Evolutionary conservation across 2,797 vertebrate genomes (phyloP).

Genomic region (Craterocephalus amniculus): DNA sequence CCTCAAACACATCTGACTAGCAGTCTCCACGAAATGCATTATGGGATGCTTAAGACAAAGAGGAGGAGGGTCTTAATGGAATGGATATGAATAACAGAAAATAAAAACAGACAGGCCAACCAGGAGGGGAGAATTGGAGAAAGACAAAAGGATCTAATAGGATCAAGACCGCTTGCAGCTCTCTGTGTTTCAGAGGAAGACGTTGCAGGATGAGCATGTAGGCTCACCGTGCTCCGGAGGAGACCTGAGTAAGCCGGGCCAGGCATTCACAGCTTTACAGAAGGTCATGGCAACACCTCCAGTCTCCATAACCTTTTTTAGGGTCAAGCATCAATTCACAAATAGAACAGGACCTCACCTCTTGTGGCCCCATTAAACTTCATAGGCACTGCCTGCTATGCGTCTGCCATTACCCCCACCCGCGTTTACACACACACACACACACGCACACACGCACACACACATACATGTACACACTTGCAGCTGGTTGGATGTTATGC

Average conservation of each 20-base stretch:
- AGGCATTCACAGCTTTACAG: constrained; percentile 37
- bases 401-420: constrained; percentile 41
- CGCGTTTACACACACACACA: constrained; percentile 27
- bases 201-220: constrained; percentile 38
- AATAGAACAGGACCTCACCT: constrained; percentile 67
- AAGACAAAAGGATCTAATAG: constrained; percentile 75
- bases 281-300: constrained; percentile 66
- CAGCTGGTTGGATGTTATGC: constrained; percentile 13
- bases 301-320: constrained; percentile 60
- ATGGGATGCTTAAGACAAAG: constrained; percentile 61
- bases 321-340: constrained; percentile 62
- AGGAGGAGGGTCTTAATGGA: constrained; percentile 56
- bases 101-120: constrained; percentile 72
- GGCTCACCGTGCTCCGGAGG: constrained; percentile 46
- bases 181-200: constrained; percentile 68
- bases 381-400: constrained; percentile 37
- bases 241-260: constrained; percentile 25
- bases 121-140: constrained; percentile 59
- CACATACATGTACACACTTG: constrained; percentile 8
- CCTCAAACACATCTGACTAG: constrained; percentile 73
- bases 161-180: constrained; percentile 71
- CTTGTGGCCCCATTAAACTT: constrained; percentile 63
- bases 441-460: constrained; percentile 17
- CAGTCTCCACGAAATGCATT: constrained; percentile 75
- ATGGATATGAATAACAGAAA: constrained; percentile 79